These are phyloP conservation scores for Coecobrya sp. DNA, from an alignment of 2,888 invertebrate genomes.

Conservation along the genomic window DNA sequence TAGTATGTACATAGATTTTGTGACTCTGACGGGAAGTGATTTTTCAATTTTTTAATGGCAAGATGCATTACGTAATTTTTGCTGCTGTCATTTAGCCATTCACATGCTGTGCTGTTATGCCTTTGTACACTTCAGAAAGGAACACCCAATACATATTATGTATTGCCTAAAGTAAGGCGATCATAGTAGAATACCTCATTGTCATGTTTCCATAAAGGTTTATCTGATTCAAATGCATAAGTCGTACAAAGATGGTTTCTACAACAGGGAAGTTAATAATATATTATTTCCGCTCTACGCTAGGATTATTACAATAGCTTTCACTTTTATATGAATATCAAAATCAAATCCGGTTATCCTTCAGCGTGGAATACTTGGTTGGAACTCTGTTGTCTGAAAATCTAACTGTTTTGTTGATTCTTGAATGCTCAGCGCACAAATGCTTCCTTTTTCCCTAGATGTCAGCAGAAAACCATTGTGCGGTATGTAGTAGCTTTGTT, in stretches of 20 bases:
- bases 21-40: slow-evolving; percentile 72
- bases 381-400: not conserved
- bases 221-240: too few relatives aligned
- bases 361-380: not conserved
- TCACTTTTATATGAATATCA: not conserved
- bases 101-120: too few relatives aligned
- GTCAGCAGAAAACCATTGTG: not conserved
- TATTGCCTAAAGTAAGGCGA: too few relatives aligned
- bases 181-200: not conserved
- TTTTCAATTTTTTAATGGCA: slow-evolving; percentile 68
- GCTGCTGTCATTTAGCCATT: slow-evolving; percentile 39
- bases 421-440: not conserved
- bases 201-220: not conserved
- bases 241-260: too few relatives aligned
- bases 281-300: too few relatives aligned
- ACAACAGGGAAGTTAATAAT: too few relatives aligned
- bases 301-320: too few relatives aligned
- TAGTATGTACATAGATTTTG: too few relatives aligned
- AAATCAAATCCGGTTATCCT: not conserved
- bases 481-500: not conserved
- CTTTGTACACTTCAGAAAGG: too few relatives aligned
- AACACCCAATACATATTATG: too few relatives aligned
- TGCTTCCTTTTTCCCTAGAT: not conserved
- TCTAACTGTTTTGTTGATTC: not conserved
- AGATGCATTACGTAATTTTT: slow-evolving; percentile 52